These are phyloP conservation scores for Drosophila varians DNA, from an alignment of 1,140 invertebrate species.

Conservation along the genomic window DNA sequence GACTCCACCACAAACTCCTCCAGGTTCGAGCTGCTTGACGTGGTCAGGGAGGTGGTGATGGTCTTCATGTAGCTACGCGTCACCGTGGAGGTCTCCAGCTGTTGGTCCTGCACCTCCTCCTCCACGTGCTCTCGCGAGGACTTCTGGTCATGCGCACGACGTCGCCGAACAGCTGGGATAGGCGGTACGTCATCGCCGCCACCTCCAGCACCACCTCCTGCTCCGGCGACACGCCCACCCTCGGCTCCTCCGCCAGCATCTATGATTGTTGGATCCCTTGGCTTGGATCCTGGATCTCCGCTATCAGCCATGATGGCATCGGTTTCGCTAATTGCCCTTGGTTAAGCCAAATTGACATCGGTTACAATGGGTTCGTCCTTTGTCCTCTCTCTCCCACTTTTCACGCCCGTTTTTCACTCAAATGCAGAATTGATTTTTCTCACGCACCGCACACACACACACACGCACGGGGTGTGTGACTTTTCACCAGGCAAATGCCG, in stretches of 20 bases:
- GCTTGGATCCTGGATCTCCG: constrained; percentile 69
- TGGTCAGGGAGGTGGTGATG: constrained; percentile 69
- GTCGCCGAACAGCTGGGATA: constrained; percentile 76
- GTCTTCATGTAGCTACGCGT: constrained; percentile 77
- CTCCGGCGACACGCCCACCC: not conserved
- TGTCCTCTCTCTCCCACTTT: constrained; percentile 17
- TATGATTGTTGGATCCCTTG: constrained; percentile 73
- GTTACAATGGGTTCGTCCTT: constrained; percentile 31
- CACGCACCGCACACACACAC: constrained; percentile 64
- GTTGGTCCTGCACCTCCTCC: constrained; percentile 40
- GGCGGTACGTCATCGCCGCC: constrained; percentile 58
- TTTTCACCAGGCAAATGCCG: constrained; percentile 46
- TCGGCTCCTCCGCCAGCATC: constrained; percentile 29
- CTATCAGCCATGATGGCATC: constrained; percentile 82
- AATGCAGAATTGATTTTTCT: constrained; percentile 81
- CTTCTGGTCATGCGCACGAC: constrained; percentile 67
- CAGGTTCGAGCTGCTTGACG: constrained; percentile 46
- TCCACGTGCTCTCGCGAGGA: constrained; percentile 31
- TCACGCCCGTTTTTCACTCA: constrained; percentile 17
- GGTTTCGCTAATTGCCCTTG: constrained; percentile 54
- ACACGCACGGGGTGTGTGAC: constrained; percentile 28
- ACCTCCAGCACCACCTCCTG: not conserved
- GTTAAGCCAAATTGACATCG: constrained; percentile 65
- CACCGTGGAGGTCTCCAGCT: constrained; percentile 77
- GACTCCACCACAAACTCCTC: constrained; percentile 38